Evolutionary conservation across 1,140 invertebrate species (phyloP), one percentile per base, ranked within the genome.

Genomic region (Panonychus citri): DNA sequence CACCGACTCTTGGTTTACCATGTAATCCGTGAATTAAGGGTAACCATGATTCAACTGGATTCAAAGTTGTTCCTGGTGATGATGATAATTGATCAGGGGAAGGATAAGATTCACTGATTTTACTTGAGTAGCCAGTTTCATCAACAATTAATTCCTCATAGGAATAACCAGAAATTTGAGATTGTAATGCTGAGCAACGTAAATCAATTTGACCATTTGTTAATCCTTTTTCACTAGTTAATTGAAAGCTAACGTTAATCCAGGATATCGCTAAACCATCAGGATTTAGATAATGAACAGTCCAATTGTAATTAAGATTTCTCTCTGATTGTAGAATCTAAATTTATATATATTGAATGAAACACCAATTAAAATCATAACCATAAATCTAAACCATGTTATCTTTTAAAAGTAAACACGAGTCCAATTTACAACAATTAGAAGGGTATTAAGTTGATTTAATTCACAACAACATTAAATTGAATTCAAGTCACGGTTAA

Each of bases 1-100:
- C 82, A 42, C 83, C 83, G 64, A 78, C 78, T 68, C 81, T 49
- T n/a, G 54, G 48, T 34, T 27, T 49, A 17, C 26, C 48, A 26
- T 5, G 10, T 21, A 49, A n/a, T 17, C 55, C 55, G 37, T 56
- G 13, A 21, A 56, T 56, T 50, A 42, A 15, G 4, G 55, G 55
- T 15, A 46, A 26, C 30, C 30, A 34, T 34, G 30, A 34, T 34
- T 34, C 12, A 34, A 34, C 12, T 34, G 30, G 12, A 34, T 34
- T 40, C 10, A 12, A n/a, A 40, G 39, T 40, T 40, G n/a, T n/a
- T n/a, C n/a, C n/a, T n/a, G n/a, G n/a, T n/a, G n/a, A 34, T 34
- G 30, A 34, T 12, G 30, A 12, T 12, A 34, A 7, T 34, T 34
- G 30, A 34, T 34, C 12, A 12, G 30, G 30, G 5, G 30, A 12